Conservation (phyloP, 2,888 invertebrate species). For the Encarsia formosa region DNA sequence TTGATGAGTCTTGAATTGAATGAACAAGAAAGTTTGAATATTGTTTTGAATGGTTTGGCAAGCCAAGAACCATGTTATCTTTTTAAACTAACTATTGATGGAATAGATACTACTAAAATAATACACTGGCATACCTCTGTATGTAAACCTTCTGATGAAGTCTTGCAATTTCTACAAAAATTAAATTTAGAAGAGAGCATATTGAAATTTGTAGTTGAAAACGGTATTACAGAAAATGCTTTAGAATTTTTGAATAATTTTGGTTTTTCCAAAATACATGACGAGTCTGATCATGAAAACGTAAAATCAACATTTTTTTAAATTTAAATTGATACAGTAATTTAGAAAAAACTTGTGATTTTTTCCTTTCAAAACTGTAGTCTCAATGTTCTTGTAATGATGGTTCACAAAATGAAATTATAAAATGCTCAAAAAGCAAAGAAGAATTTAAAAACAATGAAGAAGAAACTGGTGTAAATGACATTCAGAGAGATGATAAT, state of each 20-base stretch:
- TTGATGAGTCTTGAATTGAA: constrained; percentile 25
- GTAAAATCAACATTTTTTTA: too few species aligned
- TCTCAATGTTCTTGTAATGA: too few species aligned
- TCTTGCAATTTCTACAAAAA: constrained; percentile 27
- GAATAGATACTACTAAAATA: constrained; percentile 31
- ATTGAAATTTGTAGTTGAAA: constrained; percentile 15
- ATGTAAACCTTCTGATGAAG: constrained; percentile 13
- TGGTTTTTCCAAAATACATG: constrained; percentile 25
- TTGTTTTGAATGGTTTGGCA: constrained; percentile 29
- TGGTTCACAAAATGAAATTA: too few species aligned
- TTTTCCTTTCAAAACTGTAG: too few species aligned
- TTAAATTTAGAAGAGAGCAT: constrained; percentile 29
- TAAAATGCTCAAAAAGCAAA: too few species aligned
- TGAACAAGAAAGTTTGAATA: constrained; percentile 26
- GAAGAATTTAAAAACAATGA: too few species aligned
- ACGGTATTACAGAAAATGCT: constrained; percentile 31
- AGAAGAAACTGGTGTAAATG: too few species aligned
- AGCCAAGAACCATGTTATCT: constrained; percentile 26
- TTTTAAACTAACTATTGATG: constrained; percentile 25
- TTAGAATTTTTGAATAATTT: constrained; percentile 30
- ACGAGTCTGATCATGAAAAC: too few species aligned
- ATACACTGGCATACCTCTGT: constrained; percentile 29
- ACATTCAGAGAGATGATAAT: too few species aligned
- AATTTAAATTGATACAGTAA: too few species aligned
- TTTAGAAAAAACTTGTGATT: too few species aligned